Evolutionary conservation across 2,888 invertebrate species (phyloP), one percentile per base, ranked within the genome.

Genomic region (Vesta saturnalis): DNA sequence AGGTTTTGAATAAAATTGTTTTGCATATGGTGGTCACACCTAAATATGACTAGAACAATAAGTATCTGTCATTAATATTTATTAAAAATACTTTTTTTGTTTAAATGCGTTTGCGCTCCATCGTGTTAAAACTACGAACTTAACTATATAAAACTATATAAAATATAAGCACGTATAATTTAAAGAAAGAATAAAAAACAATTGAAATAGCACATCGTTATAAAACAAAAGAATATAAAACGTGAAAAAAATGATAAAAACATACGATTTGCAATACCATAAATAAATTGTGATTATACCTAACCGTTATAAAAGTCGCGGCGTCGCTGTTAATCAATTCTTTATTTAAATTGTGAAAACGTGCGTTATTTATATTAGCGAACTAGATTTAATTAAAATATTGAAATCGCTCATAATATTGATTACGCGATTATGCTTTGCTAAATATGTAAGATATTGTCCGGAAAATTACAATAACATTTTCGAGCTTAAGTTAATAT

Each of bases 21-120:
- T 71, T 73, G 74, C 72, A 72, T 72, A 71, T 72, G 74, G 74
- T 74, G 74, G 74, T 74, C 74, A 74, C 74, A 74, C 74, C 74
- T 74, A 73, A 73, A 72, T 74, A 72, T 70, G 73, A 70, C 14
- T 72, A 19, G 21, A 54, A 22, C 54, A 54, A 54, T 22, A 73
- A 73, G 69, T 70, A 69, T 68, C 67, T 72, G 70, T 70, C 70
- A 73, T 72, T 68, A 73, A 73, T 73, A 73, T 73, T 73, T 73
- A 72, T 72, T 67, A n/a, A 6, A 49, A 49, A 49, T 49, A 49
- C 8, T 49, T 49, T 49, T n/a, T 18, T 18, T n/a, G 39, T 10
- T n/a, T n/a, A 39, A 39, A 39, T 39, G 39, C 39, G 39, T n/a
- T 19, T 21, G 54, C 19, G 54, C 54, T 16, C 54, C 21, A 10